Base-by-base conservation (phyloP, 2,113 vertebrate species). In the Bos indicus region DNA sequence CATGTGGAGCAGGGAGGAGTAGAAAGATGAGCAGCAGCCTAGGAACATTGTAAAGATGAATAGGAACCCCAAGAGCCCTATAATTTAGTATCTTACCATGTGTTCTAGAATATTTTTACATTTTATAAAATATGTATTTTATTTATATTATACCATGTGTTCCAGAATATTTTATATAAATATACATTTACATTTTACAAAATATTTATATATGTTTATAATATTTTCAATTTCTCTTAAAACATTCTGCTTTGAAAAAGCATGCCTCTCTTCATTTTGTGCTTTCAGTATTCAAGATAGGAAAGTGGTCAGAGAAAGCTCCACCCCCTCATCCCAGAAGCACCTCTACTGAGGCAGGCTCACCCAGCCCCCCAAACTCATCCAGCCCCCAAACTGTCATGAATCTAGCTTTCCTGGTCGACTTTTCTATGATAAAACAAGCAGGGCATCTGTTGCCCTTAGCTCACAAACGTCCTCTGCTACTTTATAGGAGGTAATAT, bases 351-450 rank as follows among this genome's bases (percentile, higher is more conserved):
- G 0, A 36, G 2, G 33, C 25, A 28, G 48, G n/a, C 17, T 36
- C 74, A 19, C 36, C 81, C 86, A 51, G 7, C 1, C 40, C 62
- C 87, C 21, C 9, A 36, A n/a, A 33, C 11, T 13, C 74, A 28
- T 36, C 88, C 83, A 51, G 5, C 4, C n/a, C 57, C 7, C 14
- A 36, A 16, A 25, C 11, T 13, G 57, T 7, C 10, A 0, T 3
- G 28, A 17, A 52, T 80, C 71, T 28, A 6, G 25, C 46, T 52
- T 67, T 48, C 25, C 80, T 60, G 52, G 33, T 46, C 36, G 13
- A 28, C 87, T 91, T 81, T n/a, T 94, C 77, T 17, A 4, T 3
- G 40, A 56, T 87, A 96, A 96, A 89, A 92, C 48, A 30, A 93
- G 86, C 51, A 54, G 56, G 51, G 54, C 62, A 48, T 91, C 91